These are phyloP conservation scores for Sebastes steindachneri DNA, from an alignment of 2,797 vertebrate species.

Conservation along the genomic window DNA sequence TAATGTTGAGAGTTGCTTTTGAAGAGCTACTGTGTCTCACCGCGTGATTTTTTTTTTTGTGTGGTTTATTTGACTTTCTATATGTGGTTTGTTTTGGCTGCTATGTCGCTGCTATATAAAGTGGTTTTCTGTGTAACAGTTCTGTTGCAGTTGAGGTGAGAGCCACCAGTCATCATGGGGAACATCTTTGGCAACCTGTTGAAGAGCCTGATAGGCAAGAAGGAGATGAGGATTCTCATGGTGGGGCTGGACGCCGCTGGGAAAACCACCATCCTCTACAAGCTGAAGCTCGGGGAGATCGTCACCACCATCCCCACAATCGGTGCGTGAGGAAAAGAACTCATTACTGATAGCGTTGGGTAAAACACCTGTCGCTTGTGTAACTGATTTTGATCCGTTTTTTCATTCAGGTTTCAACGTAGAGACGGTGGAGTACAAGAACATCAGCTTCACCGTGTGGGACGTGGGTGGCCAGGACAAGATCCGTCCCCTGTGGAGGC, in stretches of 20 bases:
- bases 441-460: conserved; percentile 99
- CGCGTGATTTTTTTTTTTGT: background rate
- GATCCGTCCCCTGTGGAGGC: conserved; percentile 96
- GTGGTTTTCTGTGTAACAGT: conserved; percentile 36
- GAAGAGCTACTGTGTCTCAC: conserved; percentile 30
- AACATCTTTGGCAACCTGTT: conserved; percentile 95
- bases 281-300: conserved; percentile 96
- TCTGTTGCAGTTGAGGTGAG: conserved; percentile 62
- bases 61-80: conserved; percentile 25
- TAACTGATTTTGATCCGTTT: background rate
- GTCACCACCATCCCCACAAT: conserved; percentile 98
- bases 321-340: conserved; percentile 78
- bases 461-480: conserved; percentile 99
- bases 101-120: conserved; percentile 11
- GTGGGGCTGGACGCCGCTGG: conserved; percentile 96
- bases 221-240: conserved; percentile 99
- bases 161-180: conserved; percentile 86
- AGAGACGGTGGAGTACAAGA: conserved; percentile 98
- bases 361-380: background rate
- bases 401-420: conserved; percentile 91
- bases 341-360: background rate
- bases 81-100: conserved; percentile 27
- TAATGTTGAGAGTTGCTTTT: conserved; percentile 40
- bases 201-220: conserved; percentile 97
- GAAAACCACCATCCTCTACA: conserved; percentile 98